Percentiles rank a stretch among this genome's conserved stretches.
phyloP scores from a whole-genome alignment of 2,113 vertebrate genomes.

The Eublepharis macularius region DNA sequence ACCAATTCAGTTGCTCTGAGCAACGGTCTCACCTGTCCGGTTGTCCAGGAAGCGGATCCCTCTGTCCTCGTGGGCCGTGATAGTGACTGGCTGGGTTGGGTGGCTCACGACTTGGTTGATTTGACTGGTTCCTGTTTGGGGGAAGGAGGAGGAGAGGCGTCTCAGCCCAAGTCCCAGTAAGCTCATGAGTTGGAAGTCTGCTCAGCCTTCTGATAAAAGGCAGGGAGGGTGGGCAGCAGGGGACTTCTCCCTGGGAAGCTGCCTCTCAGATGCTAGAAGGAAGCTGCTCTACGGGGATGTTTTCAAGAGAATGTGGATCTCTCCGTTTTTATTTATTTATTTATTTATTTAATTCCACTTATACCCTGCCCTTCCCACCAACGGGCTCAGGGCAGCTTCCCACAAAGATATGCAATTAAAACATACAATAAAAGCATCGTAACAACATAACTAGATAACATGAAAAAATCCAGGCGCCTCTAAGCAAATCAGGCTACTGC shows the following conservation, averaged over 20 bases:
- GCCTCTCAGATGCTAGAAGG: background rate
- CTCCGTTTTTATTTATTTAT: too few relatives aligned
- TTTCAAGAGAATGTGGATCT: background rate
- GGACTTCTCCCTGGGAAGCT: background rate
- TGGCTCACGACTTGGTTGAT: conserved; percentile 91
- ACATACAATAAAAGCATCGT: too few relatives aligned
- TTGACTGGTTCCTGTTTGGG: conserved; percentile 78
- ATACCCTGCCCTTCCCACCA: too few relatives aligned
- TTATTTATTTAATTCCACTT: too few relatives aligned
- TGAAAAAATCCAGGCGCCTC: too few relatives aligned
- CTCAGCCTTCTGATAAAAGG: too few relatives aligned
- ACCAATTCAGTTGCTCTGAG: background rate
- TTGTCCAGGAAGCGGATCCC: conserved; percentile 91
- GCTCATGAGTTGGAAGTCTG: background rate
- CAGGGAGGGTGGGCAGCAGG: background rate
- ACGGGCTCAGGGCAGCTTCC: too few relatives aligned
- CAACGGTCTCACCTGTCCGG: conserved; percentile 77
- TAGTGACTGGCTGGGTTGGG: conserved; percentile 83
- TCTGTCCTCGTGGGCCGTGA: conserved; percentile 90
- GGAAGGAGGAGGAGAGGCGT: background rate
- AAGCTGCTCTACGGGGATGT: background rate
- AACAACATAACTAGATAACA: too few relatives aligned
- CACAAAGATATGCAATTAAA: too few relatives aligned
- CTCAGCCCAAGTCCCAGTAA: rapidly evolving
- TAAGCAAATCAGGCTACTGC: too few relatives aligned